These are phyloP conservation scores for Neodiprion pinetum DNA, from an alignment of 1,140 invertebrate species.

Conservation along the genomic window DNA sequence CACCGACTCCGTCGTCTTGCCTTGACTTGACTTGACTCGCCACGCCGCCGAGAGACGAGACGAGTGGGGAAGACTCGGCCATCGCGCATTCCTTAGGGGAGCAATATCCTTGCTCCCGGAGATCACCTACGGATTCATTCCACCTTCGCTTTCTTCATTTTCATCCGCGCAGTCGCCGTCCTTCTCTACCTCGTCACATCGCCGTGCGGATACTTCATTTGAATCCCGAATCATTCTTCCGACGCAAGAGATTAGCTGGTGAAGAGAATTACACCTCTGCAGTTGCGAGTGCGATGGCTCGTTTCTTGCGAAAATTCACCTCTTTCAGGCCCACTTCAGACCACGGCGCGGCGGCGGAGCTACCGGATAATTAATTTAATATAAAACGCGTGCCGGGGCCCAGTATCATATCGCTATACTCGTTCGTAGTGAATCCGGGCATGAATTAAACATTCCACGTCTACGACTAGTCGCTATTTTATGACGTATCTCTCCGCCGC, in stretches of 20 bases:
- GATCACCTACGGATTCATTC: neutral
- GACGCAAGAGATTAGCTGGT: too few relatives aligned
- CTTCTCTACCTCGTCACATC: neutral
- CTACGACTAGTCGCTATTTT: conserved; percentile 2
- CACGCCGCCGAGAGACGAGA: neutral
- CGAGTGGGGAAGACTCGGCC: neutral
- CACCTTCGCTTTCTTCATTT: neutral
- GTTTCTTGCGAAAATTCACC: too few relatives aligned
- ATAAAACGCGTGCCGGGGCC: neutral
- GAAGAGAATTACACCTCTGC: too few relatives aligned
- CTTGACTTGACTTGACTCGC: neutral
- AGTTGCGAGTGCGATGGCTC: too few relatives aligned
- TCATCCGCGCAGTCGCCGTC: neutral
- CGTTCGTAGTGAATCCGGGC: neutral
- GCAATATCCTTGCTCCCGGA: neutral
- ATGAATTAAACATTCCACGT: conserved; percentile 2
- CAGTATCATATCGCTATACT: neutral
- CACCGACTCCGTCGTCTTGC: too few relatives aligned
- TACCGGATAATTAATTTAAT: neutral
- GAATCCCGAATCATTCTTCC: too few relatives aligned
- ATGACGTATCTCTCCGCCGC: neutral
- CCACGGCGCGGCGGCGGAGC: neutral
- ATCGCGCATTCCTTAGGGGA: neutral
- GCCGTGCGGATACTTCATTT: too few relatives aligned
- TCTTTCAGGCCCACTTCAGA: neutral